Base-by-base conservation (phyloP, 2,113 vertebrate species). In the Seriola dumerili region DNA sequence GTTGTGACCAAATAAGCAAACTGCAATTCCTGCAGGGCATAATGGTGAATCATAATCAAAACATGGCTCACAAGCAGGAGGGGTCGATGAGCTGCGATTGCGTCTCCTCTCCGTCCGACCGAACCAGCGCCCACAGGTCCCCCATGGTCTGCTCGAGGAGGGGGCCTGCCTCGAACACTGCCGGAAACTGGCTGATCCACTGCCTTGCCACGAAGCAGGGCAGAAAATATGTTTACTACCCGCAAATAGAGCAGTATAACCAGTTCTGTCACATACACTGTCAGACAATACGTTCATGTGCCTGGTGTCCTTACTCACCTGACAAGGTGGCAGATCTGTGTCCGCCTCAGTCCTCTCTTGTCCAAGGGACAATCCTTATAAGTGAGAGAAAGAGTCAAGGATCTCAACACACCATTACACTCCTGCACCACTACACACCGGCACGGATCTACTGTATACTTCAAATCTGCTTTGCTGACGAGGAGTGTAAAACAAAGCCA, bases 151-250 rank as follows among this genome's bases (percentile, higher is more conserved):
- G 92, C 79, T 97, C 96, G 1, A 98, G 90, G 21, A 93, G 90
- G 48, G 94, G 95, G 70, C 97, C 96, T 11, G 94, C 93, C 82
- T 95, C 96, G 57, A 97, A 95, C 7, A 94, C 94, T 1, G 95
- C 94, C 0, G 96, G 95, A 86, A 96, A 96, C 78, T 95, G 95
- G 61, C 84, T 88, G 75, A 96, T 94, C 97, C 97, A 98, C 86
- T 96, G 96, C 92, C 96, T 97, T 92, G n/a, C 69, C 74, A 78
- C 32, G 4, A 42, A 82, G 81, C 74, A 80, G n/a, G 57, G 87
- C 68, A 85, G 23, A 85, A 77, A 84, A 83, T 66, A 90, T 84
- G 89, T 91, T 94, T 92, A 92, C 86, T 64, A 81, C 80, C 42
- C 40, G 65, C 85, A 87, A 58, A 81, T 4, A n/a, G 68, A 88